Base-by-base conservation (phyloP, 2,113 vertebrate genomes). In the Calidris pygmaea region DNA sequence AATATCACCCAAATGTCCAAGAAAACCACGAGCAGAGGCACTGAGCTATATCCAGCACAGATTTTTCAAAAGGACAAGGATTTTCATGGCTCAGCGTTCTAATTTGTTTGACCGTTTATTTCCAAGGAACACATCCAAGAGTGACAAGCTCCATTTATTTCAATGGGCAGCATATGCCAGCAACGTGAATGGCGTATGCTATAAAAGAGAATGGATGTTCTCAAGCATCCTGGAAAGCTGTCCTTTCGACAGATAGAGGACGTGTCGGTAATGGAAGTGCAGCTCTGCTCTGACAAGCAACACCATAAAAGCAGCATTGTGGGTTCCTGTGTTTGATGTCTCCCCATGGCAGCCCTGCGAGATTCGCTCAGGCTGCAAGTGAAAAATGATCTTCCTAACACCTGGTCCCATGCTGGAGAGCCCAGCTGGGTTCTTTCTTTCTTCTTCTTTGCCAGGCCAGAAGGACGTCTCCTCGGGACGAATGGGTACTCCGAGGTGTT, bases 91-190 rank as follows among this genome's bases (percentile, higher is more conserved):
- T 95, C 96, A 93, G 95, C 0, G 30, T 97, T 95, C 93, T 96
- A 95, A 97, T 96, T 96, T 96, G 94, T 91, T 92, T 96, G 96
- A 95, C 94, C 78, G 5, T 96, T 97, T 96, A 93, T 96, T 97
- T 97, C 87, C 93, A 87, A 95, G 91, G 93, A 96, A 91, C 96
- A 95, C 87, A 94, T 96, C 94, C 95, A 94, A 95, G 89, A 97
- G 95, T 96, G 95, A 95, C 96, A 97, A 97, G 95, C 95, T 96
- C 94, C 95, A 95, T 96, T 96, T 96, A 95, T 97, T 97, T 96
- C 96, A 96, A 95, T 95, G 95, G 94, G 89, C 87, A 96, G 89
- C 96, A 96, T 94, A 96, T 92, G 91, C 96, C 95, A 96, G 84
- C 89, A 94, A 63, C 9, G 65, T 79, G 95, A 95, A 91, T 91